A percentile compares a stretch with the other conserved stretches of the same genome.
phyloP scores from a whole-genome alignment of 2,113 vertebrate genomes.

The Nestor notabilis region DNA sequence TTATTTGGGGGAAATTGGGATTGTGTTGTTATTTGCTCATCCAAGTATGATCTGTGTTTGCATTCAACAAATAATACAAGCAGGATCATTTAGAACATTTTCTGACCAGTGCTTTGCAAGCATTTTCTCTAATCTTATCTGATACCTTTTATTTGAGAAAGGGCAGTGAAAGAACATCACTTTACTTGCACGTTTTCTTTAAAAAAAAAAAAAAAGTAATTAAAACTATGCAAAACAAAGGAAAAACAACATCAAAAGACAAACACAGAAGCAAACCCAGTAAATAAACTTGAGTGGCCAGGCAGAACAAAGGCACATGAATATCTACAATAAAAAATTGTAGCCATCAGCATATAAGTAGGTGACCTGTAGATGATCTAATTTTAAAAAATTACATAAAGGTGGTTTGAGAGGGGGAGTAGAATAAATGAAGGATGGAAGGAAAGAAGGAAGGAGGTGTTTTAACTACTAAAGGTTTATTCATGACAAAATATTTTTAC shows the following conservation, averaged over 20 bases:
- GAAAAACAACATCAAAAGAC: constrained; percentile 20
- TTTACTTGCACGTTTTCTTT: constrained; percentile 54
- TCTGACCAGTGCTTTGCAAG: constrained; percentile 44
- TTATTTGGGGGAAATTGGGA: background rate
- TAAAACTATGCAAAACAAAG: constrained; percentile 63
- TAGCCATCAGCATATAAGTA: constrained; percentile 49
- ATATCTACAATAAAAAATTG: constrained; percentile 52
- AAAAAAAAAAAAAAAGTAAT: constrained; percentile 61
- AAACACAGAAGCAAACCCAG: constrained; percentile 36
- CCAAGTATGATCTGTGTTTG: constrained; percentile 19
- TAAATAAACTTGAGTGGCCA: background rate
- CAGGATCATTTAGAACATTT: constrained; percentile 8
- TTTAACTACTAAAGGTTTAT: background rate
- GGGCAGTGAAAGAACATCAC: constrained; percentile 55
- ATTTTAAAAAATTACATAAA: constrained; percentile 46
- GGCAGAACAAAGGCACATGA: background rate
- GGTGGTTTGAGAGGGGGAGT: background rate
- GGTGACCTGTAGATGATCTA: constrained; percentile 54
- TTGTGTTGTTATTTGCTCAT: background rate
- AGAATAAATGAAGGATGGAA: background rate
- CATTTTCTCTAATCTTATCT: constrained; percentile 67
- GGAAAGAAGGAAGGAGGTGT: background rate
- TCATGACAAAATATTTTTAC: background rate
- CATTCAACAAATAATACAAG: constrained; percentile 31
- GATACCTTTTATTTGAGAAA: constrained; percentile 63